phyloP scores from a whole-genome alignment of 2,797 vertebrate species.

The Gadopsis marmoratus region DNA sequence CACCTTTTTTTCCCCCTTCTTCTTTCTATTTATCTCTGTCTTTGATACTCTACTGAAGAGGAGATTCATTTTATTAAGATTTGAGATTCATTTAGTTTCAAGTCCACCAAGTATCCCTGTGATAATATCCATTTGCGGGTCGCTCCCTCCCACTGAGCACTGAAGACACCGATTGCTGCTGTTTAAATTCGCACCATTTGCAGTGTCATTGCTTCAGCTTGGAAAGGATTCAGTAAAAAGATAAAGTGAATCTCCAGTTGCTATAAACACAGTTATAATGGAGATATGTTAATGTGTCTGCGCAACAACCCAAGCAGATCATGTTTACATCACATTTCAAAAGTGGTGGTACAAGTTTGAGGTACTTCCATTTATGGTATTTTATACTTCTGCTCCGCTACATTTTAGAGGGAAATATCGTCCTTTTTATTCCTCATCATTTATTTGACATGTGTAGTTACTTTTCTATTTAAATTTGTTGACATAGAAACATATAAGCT shows the following conservation, averaged over 20 bases:
- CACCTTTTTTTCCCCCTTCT: not conserved
- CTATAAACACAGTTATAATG: conserved; percentile 42
- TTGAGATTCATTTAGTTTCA: conserved; percentile 70
- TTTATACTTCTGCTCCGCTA: not conserved
- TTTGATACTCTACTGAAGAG: conserved; percentile 59
- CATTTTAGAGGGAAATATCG: not conserved
- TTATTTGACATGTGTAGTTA: not conserved
- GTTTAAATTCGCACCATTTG: conserved; percentile 68
- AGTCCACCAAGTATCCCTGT: conserved; percentile 54
- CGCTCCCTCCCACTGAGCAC: conserved; percentile 50
- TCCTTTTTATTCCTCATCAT: not conserved
- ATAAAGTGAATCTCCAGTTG: conserved; percentile 38
- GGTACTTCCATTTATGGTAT: not conserved
- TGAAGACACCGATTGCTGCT: conserved; percentile 43
- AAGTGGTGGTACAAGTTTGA: not conserved
- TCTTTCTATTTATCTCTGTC: conserved; percentile 41
- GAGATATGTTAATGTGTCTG: conserved; percentile 31
- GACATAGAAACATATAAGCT: not conserved
- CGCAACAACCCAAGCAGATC: not conserved
- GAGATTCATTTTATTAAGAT: conserved; percentile 73
- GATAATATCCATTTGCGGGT: conserved; percentile 64
- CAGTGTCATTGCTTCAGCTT: conserved; percentile 63
- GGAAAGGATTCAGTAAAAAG: conserved; percentile 54
- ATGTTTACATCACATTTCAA: not conserved
- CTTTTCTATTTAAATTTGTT: not conserved